Evolutionary conservation across 2,113 vertebrate species (phyloP), one percentile per base, ranked within the genome.

Genomic region (Perca fluviatilis): DNA sequence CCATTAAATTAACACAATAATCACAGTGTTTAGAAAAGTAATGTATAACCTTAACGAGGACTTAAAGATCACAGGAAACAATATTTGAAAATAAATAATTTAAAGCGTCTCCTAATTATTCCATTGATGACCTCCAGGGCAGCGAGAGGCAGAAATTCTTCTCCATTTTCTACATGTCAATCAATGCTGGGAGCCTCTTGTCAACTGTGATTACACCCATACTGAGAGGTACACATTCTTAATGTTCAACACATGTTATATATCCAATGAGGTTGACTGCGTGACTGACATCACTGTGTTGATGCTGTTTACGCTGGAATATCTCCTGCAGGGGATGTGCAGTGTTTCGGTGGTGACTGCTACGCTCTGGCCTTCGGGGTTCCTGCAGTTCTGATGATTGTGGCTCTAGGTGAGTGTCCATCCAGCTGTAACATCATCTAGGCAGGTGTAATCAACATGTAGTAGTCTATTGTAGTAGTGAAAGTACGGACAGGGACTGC

Each of bases 81-180:
- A 14, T 23, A 2, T 40, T 11, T 51, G 11, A 15, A 43, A 43
- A 43, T 43, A 43, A 43, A 9, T 43, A 11, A 11, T 43, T 43
- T 40, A 40, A 56, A 14, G 18, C 25, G 40, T 51, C 4, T 30
- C 3, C 4, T 21, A 19, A 54, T 66, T 33, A 5, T 50, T 6
- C 49, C 12, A 0, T 57, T 3, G 0, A 16, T 77, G 50, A 0
- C 23, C 51, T 86, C 18, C 92, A 99, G 98, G 85, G 60, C n/a
- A 91, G 93, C 0, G 97, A 99, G 88, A 95, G 97, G 89, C 96
- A 94, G 89, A 98, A 96, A 83, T 99, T 99, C 94, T 99, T 99
- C 95, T 99, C 98, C 65, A 96, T 99, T 85, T 99, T 99, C 96
- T 99, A 99, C 92, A 96, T 99, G 93, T 95, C 98, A 18, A 98